These are phyloP conservation scores for Diuraphis noxia DNA, from an alignment of 1,140 invertebrate genomes.

Conservation along the genomic window DNA sequence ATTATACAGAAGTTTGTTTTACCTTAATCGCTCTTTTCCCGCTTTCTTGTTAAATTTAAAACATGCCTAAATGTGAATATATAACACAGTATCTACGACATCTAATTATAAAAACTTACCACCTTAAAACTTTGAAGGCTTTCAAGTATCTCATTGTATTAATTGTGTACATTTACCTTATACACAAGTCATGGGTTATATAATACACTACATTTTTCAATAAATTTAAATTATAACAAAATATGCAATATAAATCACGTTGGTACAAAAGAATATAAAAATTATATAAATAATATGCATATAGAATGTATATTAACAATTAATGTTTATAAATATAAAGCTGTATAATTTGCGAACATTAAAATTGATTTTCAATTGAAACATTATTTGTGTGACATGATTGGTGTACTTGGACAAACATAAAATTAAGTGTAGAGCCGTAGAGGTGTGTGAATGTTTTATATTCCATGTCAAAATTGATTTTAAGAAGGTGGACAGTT, in stretches of 20 bases:
- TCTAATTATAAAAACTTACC: slow-evolving; percentile 1
- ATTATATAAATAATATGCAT: too few relatives aligned
- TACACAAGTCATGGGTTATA: background rate
- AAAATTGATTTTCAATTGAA: background rate
- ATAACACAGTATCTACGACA: background rate
- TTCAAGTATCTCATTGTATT: background rate
- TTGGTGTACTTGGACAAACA: background rate
- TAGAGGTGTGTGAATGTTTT: background rate
- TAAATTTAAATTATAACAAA: background rate
- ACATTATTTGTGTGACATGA: too few relatives aligned
- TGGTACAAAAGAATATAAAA: too few relatives aligned
- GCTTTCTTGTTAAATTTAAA: slow-evolving; percentile 5
- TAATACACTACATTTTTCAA: background rate
- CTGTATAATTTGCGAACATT: background rate
- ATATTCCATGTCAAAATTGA: background rate
- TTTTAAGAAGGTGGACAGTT: background rate
- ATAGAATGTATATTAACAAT: too few relatives aligned
- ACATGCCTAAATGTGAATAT: background rate
- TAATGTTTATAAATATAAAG: background rate
- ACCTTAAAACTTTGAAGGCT: background rate
- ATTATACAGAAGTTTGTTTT: background rate
- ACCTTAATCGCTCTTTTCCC: background rate
- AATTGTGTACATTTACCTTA: background rate
- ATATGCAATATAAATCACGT: background rate
- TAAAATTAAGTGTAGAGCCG: background rate